Evolutionary conservation across 2,113 vertebrate species (phyloP).

Genomic region (Mungos mungo): DNA sequence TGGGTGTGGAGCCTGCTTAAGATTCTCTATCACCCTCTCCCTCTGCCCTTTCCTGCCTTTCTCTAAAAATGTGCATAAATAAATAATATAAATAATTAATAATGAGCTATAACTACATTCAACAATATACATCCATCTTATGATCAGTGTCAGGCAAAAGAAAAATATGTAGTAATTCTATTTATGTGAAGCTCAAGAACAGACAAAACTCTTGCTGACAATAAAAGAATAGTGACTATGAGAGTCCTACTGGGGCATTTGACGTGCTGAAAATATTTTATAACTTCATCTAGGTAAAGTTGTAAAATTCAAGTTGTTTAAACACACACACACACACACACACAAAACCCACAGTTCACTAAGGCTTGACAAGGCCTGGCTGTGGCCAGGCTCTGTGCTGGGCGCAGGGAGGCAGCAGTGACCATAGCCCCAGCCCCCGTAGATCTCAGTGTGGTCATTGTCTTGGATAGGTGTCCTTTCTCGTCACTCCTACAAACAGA

Average conservation of each 20-base stretch:
- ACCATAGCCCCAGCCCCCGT: not conserved
- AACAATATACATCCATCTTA: not conserved
- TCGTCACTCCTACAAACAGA: not conserved
- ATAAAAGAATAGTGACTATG: not conserved
- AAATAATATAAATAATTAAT: too few relatives aligned
- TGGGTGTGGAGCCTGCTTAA: too few relatives aligned
- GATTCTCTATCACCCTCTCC: too few relatives aligned
- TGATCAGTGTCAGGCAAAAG: not conserved
- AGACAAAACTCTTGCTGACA: not conserved
- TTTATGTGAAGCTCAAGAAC: not conserved
- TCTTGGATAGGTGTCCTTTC: not conserved
- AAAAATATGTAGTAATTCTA: not conserved
- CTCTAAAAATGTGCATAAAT: too few relatives aligned
- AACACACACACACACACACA: too few relatives aligned
- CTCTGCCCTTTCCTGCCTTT: too few relatives aligned
- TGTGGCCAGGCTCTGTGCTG: not conserved
- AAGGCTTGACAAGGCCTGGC: not conserved
- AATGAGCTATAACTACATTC: not conserved
- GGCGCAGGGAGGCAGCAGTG: not conserved
- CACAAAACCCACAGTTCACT: not conserved
- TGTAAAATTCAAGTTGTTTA: not conserved
- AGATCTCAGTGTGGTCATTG: not conserved
- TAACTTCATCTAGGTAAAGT: not conserved
- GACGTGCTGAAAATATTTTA: not conserved
- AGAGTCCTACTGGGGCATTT: not conserved